These are phyloP conservation scores for Chloebia gouldiae DNA, from an alignment of 2,113 vertebrate genomes.

Conservation along the genomic window DNA sequence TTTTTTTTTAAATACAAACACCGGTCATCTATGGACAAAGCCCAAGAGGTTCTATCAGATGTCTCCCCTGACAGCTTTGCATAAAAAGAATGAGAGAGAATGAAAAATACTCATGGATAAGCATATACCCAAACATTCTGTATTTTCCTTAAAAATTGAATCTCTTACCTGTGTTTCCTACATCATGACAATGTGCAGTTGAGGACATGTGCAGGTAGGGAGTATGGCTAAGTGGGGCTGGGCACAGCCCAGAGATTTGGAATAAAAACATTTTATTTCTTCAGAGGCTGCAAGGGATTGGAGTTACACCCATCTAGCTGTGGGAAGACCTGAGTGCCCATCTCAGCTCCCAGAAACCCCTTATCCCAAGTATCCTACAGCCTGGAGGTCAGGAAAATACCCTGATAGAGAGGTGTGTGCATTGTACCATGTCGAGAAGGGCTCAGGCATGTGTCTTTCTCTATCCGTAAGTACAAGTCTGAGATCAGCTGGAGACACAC, in stretches of 20 bases:
- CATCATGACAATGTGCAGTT: background rate
- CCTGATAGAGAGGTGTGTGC: background rate
- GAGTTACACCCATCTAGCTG: background rate
- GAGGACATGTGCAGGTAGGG: background rate
- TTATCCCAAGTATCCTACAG: background rate
- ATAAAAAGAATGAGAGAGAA: background rate
- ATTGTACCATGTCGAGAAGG: background rate
- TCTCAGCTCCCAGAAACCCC: background rate
- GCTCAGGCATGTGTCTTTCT: background rate
- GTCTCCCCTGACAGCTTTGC: background rate
- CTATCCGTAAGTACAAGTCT: background rate
- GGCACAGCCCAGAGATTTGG: background rate
- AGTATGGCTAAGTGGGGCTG: background rate
- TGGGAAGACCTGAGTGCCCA: background rate
- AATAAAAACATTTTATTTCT: background rate
- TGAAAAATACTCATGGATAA: background rate
- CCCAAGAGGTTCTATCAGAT: background rate
- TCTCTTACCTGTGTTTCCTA: background rate
- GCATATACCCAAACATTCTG: background rate
- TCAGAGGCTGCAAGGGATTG: background rate
- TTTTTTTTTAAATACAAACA: background rate
- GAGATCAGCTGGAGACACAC: background rate
- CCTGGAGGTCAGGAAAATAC: background rate
- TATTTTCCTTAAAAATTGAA: background rate
- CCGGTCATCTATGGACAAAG: background rate